Evolutionary conservation across 2,797 vertebrate genomes (phyloP).

Genomic region (Philypnodon macrostomus): DNA sequence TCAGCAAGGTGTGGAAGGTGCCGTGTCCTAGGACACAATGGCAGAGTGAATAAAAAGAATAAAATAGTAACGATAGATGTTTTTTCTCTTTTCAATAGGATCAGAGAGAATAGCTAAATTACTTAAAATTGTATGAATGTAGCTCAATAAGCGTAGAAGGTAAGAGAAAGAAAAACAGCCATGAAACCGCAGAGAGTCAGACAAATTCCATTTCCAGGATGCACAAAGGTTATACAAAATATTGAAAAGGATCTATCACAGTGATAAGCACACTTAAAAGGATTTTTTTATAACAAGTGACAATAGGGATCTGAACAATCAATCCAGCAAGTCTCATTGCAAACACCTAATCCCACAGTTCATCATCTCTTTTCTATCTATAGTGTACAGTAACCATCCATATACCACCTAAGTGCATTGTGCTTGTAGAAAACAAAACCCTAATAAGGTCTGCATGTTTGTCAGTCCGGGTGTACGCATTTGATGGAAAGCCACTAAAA

Average conservation of each 20-base stretch:
- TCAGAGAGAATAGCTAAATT: no score
- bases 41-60: no score
- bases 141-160: no score
- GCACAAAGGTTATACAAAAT: constrained; percentile 1
- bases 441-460: constrained; percentile 39
- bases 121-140: no score
- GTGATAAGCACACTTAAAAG: not conserved
- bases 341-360: not conserved
- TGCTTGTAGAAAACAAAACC: constrained; percentile 31
- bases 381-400: not conserved
- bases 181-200: not conserved
- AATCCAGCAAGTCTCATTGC: no score
- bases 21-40: no score
- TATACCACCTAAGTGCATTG: constrained; percentile 39
- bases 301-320: not conserved
- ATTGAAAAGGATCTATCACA: not conserved
- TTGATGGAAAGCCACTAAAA: constrained; percentile 69
- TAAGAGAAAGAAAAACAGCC: not conserved
- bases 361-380: not conserved
- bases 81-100: no score
- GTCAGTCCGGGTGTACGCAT: constrained; percentile 14
- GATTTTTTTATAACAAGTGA: not conserved
- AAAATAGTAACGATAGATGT: no score
- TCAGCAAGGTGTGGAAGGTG: no score
- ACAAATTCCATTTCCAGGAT: not conserved